Evolutionary conservation across 1,140 invertebrate genomes (phyloP), one percentile per base, ranked within the genome.

Genomic region (Drosophila willistoni): DNA sequence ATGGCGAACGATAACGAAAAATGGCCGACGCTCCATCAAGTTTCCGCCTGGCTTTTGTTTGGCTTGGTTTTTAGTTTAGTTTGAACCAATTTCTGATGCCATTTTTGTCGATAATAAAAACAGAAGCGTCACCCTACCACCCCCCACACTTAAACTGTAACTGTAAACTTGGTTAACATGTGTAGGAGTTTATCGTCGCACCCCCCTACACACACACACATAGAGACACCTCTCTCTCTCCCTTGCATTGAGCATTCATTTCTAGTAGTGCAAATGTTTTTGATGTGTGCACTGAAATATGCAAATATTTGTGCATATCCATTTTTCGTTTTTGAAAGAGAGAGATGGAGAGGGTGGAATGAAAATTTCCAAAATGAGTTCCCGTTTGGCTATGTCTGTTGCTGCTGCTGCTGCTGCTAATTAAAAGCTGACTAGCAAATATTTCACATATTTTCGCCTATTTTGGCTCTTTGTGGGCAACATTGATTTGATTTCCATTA

Each of bases 101-200:
- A n/a, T 47, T 65, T 42, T 19, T 57, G 36, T 68, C 36, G 44
- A 42, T 60, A 66, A 14, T 14, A 17, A 34, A 29, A 47, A 9
- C 44, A 33, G 51, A 4, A 39, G 36, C 22, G 3, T 25, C 22
- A 2, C 10, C 33, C 36, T 39, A 7, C 25, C 63, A 22, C 39
- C 36, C 47, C 12, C 25, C 63, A 22, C 39, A 62, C 22, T n/a
- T 41, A 62, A 14, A 36, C 51, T 70, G 71, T 65, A 74, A 80
- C 75, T 78, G 84, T 79, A 77, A 77, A 89, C 83, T 87, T 89
- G 84, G 83, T 87, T 89, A 89, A 84, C 84, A 87, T 87, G 83
- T 87, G 83, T 80, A 87, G 71, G 77, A 83, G 84, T 84, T 87
- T 87, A 87, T 87, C 80, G 84, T 47, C 39, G 41, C 17, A 14